Conservation (phyloP, 1,140 invertebrate genomes). For the Tenebrio molitor region DNA sequence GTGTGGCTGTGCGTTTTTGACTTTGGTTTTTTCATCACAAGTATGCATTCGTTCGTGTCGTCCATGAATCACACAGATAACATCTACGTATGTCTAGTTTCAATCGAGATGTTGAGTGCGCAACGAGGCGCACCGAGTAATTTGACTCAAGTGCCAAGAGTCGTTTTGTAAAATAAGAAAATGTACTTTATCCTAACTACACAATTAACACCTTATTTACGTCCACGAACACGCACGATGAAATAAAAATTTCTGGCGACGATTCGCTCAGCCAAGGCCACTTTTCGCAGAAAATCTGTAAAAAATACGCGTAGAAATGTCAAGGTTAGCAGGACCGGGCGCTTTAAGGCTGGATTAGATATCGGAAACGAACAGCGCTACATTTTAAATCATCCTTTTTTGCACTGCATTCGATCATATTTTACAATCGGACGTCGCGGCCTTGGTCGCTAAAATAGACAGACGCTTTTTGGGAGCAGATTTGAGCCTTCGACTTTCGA, state of each 20-base stretch:
- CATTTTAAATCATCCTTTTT: conserved; percentile 35
- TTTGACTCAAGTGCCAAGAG: conserved; percentile 49
- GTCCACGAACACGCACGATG: background rate
- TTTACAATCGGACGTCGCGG: background rate
- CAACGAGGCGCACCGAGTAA: conserved; percentile 44
- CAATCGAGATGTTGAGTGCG: conserved; percentile 48
- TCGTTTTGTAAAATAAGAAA: conserved; percentile 37
- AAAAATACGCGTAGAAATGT: conserved; percentile 20
- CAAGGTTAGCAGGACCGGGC: conserved; percentile 28
- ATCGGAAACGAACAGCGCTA: conserved; percentile 22
- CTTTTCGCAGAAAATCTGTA: conserved; percentile 22
- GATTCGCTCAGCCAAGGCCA: conserved; percentile 30
- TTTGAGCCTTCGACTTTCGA: too few species aligned
- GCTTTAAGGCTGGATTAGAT: conserved; percentile 22
- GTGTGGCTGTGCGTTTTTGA: conserved; percentile 37
- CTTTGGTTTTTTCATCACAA: conserved; percentile 45
- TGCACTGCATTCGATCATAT: conserved; percentile 1
- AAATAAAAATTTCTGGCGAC: conserved; percentile 15
- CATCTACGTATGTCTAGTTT: conserved; percentile 49
- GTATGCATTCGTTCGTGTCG: conserved; percentile 41
- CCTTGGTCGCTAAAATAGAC: too few species aligned
- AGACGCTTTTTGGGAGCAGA: too few species aligned
- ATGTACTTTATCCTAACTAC: conserved; percentile 26
- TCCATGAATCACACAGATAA: conserved; percentile 47
- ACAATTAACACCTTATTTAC: conserved; percentile 33